Conservation (phyloP, 2,888 invertebrate genomes). For the Anticlea derivata region DNA sequence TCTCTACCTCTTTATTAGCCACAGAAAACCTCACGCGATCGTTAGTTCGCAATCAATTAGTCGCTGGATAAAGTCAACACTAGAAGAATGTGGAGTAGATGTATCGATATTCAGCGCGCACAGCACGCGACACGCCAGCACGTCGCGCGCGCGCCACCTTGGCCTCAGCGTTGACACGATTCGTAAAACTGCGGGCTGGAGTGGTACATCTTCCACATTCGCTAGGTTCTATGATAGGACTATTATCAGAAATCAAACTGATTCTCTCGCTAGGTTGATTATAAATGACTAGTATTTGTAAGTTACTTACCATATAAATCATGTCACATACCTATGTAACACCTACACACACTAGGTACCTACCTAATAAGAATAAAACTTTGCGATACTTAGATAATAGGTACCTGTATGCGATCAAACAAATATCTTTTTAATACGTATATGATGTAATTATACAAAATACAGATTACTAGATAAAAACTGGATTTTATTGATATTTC, state of each 20-base stretch:
- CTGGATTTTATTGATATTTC: background rate
- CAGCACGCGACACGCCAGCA: too few species aligned
- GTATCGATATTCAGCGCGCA: background rate
- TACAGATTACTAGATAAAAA: background rate
- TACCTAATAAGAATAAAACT: too few species aligned
- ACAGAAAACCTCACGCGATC: background rate
- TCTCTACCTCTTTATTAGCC: background rate
- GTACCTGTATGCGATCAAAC: background rate
- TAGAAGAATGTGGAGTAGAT: slow-evolving; percentile 2
- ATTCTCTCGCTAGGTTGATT: background rate
- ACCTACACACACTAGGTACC: too few species aligned
- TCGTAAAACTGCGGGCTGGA: too few species aligned
- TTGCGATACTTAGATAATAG: too few species aligned
- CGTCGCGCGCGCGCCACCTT: background rate
- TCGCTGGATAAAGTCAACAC: slow-evolving; percentile 6
- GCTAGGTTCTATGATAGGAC: slow-evolving; percentile 8
- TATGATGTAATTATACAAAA: background rate
- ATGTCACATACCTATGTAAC: too few species aligned
- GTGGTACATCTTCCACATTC: slow-evolving; percentile 2
- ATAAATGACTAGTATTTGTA: background rate
- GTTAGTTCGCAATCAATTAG: slow-evolving; percentile 6
- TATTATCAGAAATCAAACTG: background rate
- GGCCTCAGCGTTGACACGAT: slow-evolving; percentile 10
- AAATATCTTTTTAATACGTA: background rate
- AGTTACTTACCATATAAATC: background rate